Conservation (phyloP, 2,888 invertebrate genomes). For the Clanis bilineata region DNA sequence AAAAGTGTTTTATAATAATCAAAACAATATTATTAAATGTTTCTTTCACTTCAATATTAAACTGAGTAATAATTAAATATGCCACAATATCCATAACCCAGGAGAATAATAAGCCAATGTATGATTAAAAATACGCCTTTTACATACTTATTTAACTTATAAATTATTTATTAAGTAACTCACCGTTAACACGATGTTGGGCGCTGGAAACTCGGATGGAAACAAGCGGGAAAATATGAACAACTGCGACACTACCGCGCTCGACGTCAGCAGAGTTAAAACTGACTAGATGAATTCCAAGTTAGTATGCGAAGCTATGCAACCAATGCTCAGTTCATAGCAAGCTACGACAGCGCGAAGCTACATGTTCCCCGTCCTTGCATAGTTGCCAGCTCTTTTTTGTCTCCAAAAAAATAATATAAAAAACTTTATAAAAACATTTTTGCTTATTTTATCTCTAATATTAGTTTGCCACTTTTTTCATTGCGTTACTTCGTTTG, state of each 20-base stretch:
- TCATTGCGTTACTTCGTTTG: no score
- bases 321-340: background rate
- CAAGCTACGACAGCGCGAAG: background rate
- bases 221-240: slow-evolving; percentile 5
- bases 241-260: background rate
- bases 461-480: no score
- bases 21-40: no score
- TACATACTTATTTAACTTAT: background rate
- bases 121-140: no score
- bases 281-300: no score
- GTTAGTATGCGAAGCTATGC: background rate
- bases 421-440: no score
- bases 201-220: background rate
- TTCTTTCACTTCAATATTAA: no score
- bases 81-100: no score
- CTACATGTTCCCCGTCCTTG: background rate
- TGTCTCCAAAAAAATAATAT: background rate
- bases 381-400: background rate
- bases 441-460: no score
- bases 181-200: background rate
- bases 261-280: background rate
- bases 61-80: no score
- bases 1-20: no score
- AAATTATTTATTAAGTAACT: background rate
- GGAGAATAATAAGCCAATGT: no score